A percentile compares a stretch with the other conserved stretches of the same genome.
Conservation (phyloP, 2,888 invertebrate genomes). For the Drosophila dives region DNA sequence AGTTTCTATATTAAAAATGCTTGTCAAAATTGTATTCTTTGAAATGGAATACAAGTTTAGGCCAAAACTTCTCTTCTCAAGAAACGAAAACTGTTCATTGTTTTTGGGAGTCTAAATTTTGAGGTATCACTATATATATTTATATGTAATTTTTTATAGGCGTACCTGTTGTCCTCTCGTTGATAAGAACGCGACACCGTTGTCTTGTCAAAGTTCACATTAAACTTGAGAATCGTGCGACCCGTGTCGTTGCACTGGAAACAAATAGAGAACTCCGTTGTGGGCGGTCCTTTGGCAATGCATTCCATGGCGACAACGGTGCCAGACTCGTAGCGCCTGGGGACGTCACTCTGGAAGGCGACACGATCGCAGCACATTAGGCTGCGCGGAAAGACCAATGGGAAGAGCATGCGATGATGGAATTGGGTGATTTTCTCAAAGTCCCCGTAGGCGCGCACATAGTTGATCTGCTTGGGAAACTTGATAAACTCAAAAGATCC, state of each 20-base stretch:
- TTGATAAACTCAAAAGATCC: slow-evolving; percentile 83
- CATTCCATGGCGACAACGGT: slow-evolving; percentile 84
- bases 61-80: not conserved
- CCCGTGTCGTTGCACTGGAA: slow-evolving; percentile 84
- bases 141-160: not conserved
- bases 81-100: not conserved
- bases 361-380: slow-evolving; percentile 81
- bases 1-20: not conserved
- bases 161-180: slow-evolving; percentile 82
- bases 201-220: slow-evolving; percentile 81
- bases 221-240: slow-evolving; percentile 82
- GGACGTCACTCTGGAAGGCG: slow-evolving; percentile 84
- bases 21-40: not conserved
- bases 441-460: slow-evolving; percentile 82
- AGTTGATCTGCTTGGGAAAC: slow-evolving; percentile 84
- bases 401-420: slow-evolving; percentile 84
- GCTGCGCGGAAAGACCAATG: slow-evolving; percentile 82
- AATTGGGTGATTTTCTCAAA: slow-evolving; percentile 84
- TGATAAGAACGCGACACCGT: slow-evolving; percentile 82
- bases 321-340: slow-evolving; percentile 83
- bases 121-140: not conserved
- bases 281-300: slow-evolving; percentile 82
- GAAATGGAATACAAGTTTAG: not conserved
- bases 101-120: not conserved
- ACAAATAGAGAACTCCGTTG: slow-evolving; percentile 84